These are phyloP conservation scores for Agonopterix subpropinquella DNA, from an alignment of 2,888 invertebrate species.

Conservation along the genomic window DNA sequence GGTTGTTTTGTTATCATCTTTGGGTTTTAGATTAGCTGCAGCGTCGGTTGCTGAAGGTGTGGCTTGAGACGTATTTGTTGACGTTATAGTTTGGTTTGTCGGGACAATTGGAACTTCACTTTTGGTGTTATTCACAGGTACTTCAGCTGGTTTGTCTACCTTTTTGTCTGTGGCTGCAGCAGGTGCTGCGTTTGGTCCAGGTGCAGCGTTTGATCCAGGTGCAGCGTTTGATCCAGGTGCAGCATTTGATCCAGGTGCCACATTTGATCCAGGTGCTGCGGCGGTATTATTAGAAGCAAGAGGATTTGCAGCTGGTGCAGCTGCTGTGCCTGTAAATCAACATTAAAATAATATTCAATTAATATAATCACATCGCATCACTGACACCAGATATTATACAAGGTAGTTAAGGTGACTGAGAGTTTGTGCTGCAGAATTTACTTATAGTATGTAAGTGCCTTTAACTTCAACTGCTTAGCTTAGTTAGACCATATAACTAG, in stretches of 20 bases:
- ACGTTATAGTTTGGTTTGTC: no score
- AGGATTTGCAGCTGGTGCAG: neutral
- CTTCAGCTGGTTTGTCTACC: neutral
- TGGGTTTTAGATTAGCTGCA: neutral
- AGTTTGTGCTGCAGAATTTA: no score
- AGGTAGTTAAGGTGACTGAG: no score
- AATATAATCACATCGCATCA: no score
- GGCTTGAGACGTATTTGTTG: neutral
- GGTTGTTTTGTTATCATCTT: slow-evolving; percentile 12
- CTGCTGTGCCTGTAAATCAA: neutral
- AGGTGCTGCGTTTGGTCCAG: neutral
- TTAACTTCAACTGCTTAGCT: no score
- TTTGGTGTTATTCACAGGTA: neutral
- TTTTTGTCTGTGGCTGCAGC: neutral
- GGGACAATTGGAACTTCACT: neutral
- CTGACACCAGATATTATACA: no score
- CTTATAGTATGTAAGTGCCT: no score
- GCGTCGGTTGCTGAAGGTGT: neutral
- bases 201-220: neutral
- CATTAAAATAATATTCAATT: no score
- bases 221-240: neutral
- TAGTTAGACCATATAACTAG: no score
- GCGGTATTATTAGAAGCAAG: neutral
- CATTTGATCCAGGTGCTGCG: neutral
- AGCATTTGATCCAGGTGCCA: neutral